phyloP scores from a whole-genome alignment of 2,113 vertebrate species.

The Glaucidium brasilianum region DNA sequence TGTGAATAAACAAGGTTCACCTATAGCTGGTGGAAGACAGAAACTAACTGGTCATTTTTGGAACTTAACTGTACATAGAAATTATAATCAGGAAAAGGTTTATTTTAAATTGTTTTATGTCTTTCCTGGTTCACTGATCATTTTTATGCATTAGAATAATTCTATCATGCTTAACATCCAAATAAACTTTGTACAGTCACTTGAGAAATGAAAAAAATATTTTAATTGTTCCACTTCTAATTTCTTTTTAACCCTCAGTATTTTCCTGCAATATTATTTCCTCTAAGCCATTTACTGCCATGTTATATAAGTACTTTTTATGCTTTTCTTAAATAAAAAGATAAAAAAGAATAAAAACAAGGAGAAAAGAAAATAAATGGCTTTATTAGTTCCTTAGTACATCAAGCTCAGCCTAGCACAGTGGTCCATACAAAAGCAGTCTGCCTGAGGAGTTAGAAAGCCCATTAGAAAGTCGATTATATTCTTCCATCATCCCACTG shows the following conservation, averaged over 20 bases:
- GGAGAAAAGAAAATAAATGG: neutral
- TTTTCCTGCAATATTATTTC: neutral
- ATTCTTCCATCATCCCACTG: neutral
- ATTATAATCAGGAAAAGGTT: neutral
- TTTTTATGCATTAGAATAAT: neutral
- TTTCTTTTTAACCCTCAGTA: neutral
- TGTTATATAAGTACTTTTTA: neutral
- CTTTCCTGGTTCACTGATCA: neutral
- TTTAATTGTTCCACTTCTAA: neutral
- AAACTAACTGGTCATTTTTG: neutral
- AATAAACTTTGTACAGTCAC: neutral
- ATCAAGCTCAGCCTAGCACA: neutral
- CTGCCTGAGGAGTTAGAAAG: neutral
- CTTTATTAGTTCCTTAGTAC: neutral
- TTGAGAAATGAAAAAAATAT: neutral
- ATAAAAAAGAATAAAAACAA: neutral
- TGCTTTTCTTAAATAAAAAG: neutral
- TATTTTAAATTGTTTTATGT: neutral
- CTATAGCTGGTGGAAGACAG: neutral
- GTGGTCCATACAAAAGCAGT: neutral
- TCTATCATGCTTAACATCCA: neutral
- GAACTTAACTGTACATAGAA: neutral
- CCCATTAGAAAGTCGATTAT: neutral
- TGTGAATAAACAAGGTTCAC: neutral
- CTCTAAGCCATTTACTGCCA: neutral